phyloP scores from a whole-genome alignment of 2,797 vertebrate genomes.

The Sus cebifrons region DNA sequence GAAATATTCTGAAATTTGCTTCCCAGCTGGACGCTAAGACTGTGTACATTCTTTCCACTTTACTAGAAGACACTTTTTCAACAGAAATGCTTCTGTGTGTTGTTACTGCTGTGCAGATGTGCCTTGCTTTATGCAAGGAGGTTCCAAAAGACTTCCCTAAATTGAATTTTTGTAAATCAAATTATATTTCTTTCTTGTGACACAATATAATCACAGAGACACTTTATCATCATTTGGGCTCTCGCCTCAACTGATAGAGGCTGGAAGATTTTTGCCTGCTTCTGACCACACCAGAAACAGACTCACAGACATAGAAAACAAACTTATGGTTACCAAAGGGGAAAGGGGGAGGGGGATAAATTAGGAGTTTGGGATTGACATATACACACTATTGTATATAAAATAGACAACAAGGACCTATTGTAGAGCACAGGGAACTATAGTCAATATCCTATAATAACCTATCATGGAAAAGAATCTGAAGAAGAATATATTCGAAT shows the following conservation, averaged over 20 bases:
- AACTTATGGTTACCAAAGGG: no score
- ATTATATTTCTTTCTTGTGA: slow-evolving; percentile 51
- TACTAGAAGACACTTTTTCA: slow-evolving; percentile 70
- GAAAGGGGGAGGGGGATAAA: no score
- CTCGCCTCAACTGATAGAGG: neutral
- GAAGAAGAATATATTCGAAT: no score
- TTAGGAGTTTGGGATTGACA: no score
- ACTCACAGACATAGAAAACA: no score
- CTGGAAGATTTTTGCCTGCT: slow-evolving; percentile 40
- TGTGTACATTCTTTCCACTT: slow-evolving; percentile 76
- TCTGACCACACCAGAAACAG: neutral
- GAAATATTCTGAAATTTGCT: slow-evolving; percentile 83
- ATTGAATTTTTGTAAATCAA: slow-evolving; percentile 77
- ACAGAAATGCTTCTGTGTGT: slow-evolving; percentile 53
- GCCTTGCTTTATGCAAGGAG: slow-evolving; percentile 62
- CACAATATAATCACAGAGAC: slow-evolving; percentile 57
- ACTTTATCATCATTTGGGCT: slow-evolving; percentile 46
- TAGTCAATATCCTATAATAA: no score
- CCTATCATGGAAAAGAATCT: no score
- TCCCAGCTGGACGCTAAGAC: slow-evolving; percentile 80
- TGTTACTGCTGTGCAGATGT: slow-evolving; percentile 74
- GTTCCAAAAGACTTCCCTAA: slow-evolving; percentile 48
- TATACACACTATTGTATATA: no score
- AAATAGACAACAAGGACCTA: no score
- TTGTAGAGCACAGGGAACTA: no score